Evolutionary conservation across 2,113 vertebrate genomes (phyloP).

Genomic region (Cisticola juncidis): DNA sequence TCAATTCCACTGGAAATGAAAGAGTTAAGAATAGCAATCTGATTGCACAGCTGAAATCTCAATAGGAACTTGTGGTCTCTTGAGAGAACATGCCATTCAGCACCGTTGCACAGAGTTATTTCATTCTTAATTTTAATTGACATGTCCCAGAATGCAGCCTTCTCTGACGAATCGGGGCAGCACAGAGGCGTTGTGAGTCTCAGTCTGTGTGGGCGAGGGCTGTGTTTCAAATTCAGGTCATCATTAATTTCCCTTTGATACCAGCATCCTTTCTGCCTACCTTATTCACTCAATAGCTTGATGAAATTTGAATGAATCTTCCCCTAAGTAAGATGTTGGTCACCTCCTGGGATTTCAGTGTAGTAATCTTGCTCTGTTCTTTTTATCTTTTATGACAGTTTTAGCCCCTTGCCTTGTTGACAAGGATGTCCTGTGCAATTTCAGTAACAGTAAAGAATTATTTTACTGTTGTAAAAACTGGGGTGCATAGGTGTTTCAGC

Average conservation of each 20-base stretch:
- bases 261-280: not conserved
- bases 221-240: slow-evolving; percentile 22
- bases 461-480: not conserved
- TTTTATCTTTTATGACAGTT: not conserved
- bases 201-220: not conserved
- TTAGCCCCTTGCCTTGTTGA: not conserved
- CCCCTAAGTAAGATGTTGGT: not conserved
- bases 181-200: not conserved
- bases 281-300: not conserved
- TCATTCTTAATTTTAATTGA: slow-evolving; percentile 66
- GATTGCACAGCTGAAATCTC: slow-evolving; percentile 41
- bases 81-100: slow-evolving; percentile 62
- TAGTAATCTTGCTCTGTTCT: not conserved
- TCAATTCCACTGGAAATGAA: not conserved
- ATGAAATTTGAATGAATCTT: slow-evolving; percentile 31
- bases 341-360: not conserved
- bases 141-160: slow-evolving; percentile 55
- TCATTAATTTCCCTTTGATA: not conserved
- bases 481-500: not conserved
- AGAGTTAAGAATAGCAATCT: slow-evolving; percentile 28
- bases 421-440: not conserved
- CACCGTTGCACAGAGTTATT: slow-evolving; percentile 56
- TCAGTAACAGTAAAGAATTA: not conserved
- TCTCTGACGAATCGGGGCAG: not conserved
- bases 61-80: slow-evolving; percentile 29